Percentiles rank a stretch among this genome's conserved stretches.
These are phyloP conservation scores for Ispidina picta DNA, from an alignment of 2,797 vertebrate species.

Conservation along the genomic window DNA sequence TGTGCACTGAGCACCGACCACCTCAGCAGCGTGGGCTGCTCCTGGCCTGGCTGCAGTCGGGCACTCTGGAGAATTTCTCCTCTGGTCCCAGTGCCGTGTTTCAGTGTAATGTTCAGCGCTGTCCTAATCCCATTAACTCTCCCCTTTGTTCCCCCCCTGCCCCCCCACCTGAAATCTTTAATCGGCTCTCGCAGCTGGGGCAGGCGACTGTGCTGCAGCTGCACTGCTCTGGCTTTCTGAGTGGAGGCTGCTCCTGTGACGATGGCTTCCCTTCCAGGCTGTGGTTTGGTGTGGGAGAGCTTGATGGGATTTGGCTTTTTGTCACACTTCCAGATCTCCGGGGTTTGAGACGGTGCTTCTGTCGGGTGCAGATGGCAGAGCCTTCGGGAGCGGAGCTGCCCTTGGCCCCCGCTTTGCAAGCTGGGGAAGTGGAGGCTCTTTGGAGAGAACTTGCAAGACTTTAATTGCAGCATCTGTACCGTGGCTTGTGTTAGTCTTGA, in stretches of 20 bases:
- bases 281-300: constrained; percentile 25
- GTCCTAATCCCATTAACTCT: constrained; percentile 24
- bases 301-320: constrained; percentile 31
- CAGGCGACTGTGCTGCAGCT: background rate
- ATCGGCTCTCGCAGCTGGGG: background rate
- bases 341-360: background rate
- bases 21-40: fast-evolving
- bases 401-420: background rate
- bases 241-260: background rate
- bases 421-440: background rate
- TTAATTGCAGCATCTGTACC: constrained; percentile 27
- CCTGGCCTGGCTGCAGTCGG: background rate
- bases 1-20: background rate
- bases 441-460: background rate
- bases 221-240: background rate
- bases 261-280: background rate
- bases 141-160: constrained; percentile 11
- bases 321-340: background rate
- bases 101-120: background rate
- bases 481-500: background rate
- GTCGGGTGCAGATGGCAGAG: constrained; percentile 29
- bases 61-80: background rate
- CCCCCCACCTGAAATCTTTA: background rate
- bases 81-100: background rate
- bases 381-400: background rate